These are phyloP conservation scores for Oegoconia quadripuncta DNA, from an alignment of 2,888 invertebrate genomes.

Conservation along the genomic window DNA sequence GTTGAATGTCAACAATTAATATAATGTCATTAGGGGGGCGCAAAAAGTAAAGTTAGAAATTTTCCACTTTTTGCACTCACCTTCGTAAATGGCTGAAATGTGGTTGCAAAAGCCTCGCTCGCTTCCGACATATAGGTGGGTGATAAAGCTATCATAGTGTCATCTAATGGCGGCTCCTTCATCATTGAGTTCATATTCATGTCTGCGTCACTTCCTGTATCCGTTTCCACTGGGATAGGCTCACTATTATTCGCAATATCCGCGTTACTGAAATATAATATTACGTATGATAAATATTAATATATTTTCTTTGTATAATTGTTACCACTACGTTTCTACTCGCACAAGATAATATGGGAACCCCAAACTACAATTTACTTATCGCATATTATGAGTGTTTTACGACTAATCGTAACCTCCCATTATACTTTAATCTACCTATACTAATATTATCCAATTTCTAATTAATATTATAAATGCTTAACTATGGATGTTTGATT, in stretches of 20 bases:
- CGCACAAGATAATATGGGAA: too few relatives aligned
- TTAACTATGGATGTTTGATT: too few relatives aligned
- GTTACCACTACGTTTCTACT: too few relatives aligned
- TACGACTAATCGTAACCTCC: too few relatives aligned
- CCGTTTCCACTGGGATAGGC: slow-evolving; percentile 33
- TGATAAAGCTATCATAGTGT: slow-evolving; percentile 37
- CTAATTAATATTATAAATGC: too few relatives aligned
- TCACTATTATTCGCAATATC: slow-evolving; percentile 83
- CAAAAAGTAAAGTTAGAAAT: too few relatives aligned
- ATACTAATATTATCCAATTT: too few relatives aligned
- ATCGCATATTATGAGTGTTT: too few relatives aligned
- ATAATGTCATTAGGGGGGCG: too few relatives aligned
- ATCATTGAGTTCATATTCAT: slow-evolving; percentile 11
- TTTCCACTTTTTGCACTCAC: slow-evolving; percentile 23
- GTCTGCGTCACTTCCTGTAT: slow-evolving; percentile 28
- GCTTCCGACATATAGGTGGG: slow-evolving; percentile 55
- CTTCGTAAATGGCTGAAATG: slow-evolving; percentile 42
- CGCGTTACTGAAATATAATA: slow-evolving; percentile 75
- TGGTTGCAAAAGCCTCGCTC: slow-evolving; percentile 39
- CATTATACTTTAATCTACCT: too few relatives aligned
- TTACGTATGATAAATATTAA: not conserved
- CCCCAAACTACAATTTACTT: too few relatives aligned
- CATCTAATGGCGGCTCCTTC: slow-evolving; percentile 37
- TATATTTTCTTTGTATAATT: not conserved
- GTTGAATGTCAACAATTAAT: too few relatives aligned